Percentiles rank a stretch among this genome's conserved stretches.
Conservation (phyloP, 2,797 vertebrate genomes). For the Eupleurogrammus muticus region DNA sequence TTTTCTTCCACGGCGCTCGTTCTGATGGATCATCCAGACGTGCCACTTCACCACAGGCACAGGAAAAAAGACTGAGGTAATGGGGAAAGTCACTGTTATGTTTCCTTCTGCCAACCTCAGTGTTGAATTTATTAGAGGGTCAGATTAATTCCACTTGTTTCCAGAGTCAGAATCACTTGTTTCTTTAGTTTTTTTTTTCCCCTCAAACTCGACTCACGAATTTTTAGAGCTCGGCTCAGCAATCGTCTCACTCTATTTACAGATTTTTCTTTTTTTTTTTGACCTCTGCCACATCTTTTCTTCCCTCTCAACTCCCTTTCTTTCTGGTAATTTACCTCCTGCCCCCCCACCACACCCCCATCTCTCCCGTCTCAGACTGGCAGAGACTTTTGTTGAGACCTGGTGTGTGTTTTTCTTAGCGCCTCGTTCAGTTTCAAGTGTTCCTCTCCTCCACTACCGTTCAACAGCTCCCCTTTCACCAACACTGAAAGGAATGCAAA, state of each 20-base stretch:
- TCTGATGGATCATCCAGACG: slow-evolving; percentile 42
- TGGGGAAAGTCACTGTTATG: slow-evolving; percentile 33
- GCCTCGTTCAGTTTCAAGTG: slow-evolving; percentile 75
- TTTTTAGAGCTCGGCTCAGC: background rate
- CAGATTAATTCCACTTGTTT: slow-evolving; percentile 16
- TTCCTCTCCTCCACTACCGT: slow-evolving; percentile 72
- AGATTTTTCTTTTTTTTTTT: slow-evolving; percentile 7
- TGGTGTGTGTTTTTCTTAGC: slow-evolving; percentile 75
- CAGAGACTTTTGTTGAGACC: slow-evolving; percentile 71
- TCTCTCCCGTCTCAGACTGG: slow-evolving; percentile 18
- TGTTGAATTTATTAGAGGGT: slow-evolving; percentile 8
- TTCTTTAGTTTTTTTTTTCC: background rate
- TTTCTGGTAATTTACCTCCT: slow-evolving; percentile 39
- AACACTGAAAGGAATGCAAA: slow-evolving; percentile 83
- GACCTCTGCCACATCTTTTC: background rate
- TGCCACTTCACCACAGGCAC: slow-evolving; percentile 41
- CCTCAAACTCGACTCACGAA: background rate
- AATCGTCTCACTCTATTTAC: background rate
- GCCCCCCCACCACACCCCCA: background rate
- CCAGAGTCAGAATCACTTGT: background rate
- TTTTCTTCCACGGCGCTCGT: slow-evolving; percentile 24
- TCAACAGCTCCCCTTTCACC: slow-evolving; percentile 79
- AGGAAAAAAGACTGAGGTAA: slow-evolving; percentile 60
- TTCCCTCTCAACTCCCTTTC: slow-evolving; percentile 21
- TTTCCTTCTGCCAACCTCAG: slow-evolving; percentile 26